phyloP scores from a whole-genome alignment of 2,888 invertebrate genomes.

The Drosophila bunnanda region DNA sequence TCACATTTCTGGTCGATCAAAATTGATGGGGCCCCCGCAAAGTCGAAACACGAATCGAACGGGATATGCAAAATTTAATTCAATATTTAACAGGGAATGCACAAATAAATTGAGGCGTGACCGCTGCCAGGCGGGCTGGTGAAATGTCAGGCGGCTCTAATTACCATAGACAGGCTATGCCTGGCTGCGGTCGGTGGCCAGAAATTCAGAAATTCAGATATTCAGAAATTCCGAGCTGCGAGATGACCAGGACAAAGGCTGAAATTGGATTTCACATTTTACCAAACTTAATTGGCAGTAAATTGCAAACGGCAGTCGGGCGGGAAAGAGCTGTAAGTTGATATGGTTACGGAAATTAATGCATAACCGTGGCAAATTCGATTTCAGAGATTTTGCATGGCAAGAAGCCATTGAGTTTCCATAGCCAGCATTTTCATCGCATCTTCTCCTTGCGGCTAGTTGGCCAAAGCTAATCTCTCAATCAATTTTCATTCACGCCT shows the following conservation, averaged over 20 bases:
- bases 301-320: constrained; percentile 29
- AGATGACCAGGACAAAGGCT: constrained; percentile 13
- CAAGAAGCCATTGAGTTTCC: constrained; percentile 9
- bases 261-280: constrained; percentile 28
- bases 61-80: constrained; percentile 22
- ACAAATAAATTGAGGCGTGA: constrained; percentile 28
- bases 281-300: constrained; percentile 35
- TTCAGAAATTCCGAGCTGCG: constrained; percentile 6
- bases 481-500: constrained; percentile 35
- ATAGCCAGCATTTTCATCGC: not conserved
- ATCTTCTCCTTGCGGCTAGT: constrained; percentile 25
- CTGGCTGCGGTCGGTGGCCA: constrained; percentile 13
- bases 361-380: constrained; percentile 19
- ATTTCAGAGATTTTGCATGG: constrained; percentile 16
- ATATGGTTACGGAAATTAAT: constrained; percentile 38
- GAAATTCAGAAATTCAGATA: not conserved
- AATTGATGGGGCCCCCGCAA: constrained; percentile 33
- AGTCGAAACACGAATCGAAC: constrained; percentile 35
- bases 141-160: constrained; percentile 60
- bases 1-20: constrained; percentile 47
- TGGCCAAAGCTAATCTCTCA: constrained; percentile 36
- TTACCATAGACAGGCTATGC: constrained; percentile 38
- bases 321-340: constrained; percentile 30
- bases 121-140: constrained; percentile 2
- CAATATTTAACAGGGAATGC: constrained; percentile 29